These are phyloP conservation scores for Procambarus virginalis DNA, from an alignment of 1,140 invertebrate species.

Conservation along the genomic window DNA sequence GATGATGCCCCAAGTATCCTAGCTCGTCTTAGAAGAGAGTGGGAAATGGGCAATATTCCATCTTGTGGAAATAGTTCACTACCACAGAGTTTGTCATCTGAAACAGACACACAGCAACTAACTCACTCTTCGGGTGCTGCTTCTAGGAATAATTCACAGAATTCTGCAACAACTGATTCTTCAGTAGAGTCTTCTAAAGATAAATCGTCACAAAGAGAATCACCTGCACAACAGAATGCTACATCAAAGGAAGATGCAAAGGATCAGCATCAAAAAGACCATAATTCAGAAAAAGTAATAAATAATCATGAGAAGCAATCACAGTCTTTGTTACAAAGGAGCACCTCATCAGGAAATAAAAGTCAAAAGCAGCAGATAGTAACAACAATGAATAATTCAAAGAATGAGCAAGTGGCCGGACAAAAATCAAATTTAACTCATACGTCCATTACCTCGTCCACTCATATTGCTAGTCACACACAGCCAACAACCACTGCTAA, in stretches of 20 bases:
- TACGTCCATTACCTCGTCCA: neutral
- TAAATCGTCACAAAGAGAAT: neutral
- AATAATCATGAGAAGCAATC: neutral
- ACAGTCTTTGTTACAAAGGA: neutral
- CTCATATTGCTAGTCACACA: neutral
- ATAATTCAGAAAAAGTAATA: neutral
- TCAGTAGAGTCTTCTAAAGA: neutral
- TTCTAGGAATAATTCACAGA: neutral
- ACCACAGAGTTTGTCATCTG: slow-evolving; percentile 10
- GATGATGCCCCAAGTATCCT: slow-evolving; percentile 59
- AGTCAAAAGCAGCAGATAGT: neutral
- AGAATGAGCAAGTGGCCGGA: neutral
- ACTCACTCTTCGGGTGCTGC: neutral
- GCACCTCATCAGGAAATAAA: neutral
- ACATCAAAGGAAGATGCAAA: neutral
- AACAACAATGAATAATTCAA: neutral
- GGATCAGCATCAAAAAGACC: neutral
- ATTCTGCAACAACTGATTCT: neutral
- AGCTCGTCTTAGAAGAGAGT: slow-evolving; percentile 49
- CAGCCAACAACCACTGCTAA: neutral
- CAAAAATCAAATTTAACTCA: neutral
- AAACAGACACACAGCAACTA: neutral
- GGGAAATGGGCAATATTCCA: slow-evolving; percentile 56
- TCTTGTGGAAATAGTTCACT: slow-evolving; percentile 5
- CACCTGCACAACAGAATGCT: neutral